phyloP scores from a whole-genome alignment of 1,140 invertebrate species.

The Hycleus phaleratus region DNA sequence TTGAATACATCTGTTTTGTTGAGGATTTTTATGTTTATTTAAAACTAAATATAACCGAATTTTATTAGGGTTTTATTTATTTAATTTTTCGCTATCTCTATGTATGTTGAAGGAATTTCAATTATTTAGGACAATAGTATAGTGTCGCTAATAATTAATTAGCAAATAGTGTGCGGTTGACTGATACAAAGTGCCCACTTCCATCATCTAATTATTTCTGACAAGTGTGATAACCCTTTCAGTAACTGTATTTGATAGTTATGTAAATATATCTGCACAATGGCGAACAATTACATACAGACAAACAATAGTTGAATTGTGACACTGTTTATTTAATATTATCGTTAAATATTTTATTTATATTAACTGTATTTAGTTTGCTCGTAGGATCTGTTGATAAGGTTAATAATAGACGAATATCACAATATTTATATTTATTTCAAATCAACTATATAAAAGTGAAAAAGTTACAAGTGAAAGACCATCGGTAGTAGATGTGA shows the following conservation, averaged over 20 bases:
- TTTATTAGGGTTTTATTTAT: conserved; percentile 12
- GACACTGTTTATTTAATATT: too few species aligned
- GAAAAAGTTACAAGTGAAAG: conserved; percentile 42
- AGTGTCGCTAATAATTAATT: conserved; percentile 35
- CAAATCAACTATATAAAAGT: conserved; percentile 42
- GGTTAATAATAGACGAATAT: too few species aligned
- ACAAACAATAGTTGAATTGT: too few species aligned
- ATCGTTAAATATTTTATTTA: too few species aligned
- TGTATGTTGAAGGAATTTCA: conserved; percentile 7
- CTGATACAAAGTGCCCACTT: conserved; percentile 41
- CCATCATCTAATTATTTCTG: conserved; percentile 40
- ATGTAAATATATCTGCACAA: conserved; percentile 35
- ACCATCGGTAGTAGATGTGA: conserved; percentile 38
- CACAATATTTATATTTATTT: conserved; percentile 39
- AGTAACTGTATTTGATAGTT: conserved; percentile 37
- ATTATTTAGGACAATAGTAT: conserved; percentile 19
- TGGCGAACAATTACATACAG: too few species aligned
- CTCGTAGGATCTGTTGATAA: too few species aligned
- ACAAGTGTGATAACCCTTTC: conserved; percentile 37
- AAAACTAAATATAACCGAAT: conserved; percentile 5
- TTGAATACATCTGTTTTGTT: conserved; percentile 1
- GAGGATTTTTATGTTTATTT: conserved; percentile 1
- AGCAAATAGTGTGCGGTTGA: conserved; percentile 40
- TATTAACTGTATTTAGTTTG: too few species aligned
- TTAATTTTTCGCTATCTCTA: too few species aligned